Evolutionary conservation across 2,113 vertebrate species (phyloP).

Genomic region (Mandrillus leucophaeus): DNA sequence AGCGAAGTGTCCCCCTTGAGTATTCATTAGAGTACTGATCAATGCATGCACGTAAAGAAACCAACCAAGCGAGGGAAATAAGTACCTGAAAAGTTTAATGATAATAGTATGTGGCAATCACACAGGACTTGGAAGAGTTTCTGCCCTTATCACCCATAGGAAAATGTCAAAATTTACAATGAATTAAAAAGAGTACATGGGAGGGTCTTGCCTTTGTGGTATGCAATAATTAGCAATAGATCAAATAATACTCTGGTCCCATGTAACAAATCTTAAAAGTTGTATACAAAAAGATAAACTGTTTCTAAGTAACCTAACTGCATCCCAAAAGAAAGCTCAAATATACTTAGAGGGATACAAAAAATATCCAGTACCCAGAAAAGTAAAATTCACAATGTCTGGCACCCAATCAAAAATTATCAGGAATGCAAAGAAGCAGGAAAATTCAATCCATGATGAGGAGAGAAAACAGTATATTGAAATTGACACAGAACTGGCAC

Average conservation of each 20-base stretch:
- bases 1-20: neutral
- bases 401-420: neutral
- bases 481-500: slow-evolving; percentile 39
- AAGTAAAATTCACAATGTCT: slow-evolving; percentile 45
- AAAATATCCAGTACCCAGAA: slow-evolving; percentile 9
- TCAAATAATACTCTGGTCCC: neutral
- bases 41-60: neutral
- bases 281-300: neutral
- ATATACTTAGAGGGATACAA: slow-evolving; percentile 41
- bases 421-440: neutral
- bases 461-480: neutral
- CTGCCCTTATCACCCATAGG: neutral
- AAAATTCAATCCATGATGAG: neutral
- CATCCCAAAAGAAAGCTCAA: slow-evolving; percentile 29
- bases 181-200: neutral
- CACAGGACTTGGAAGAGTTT: neutral
- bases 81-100: neutral
- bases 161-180: neutral
- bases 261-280: neutral
- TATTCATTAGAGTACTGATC: neutral
- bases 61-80: neutral
- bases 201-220: neutral
- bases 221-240: neutral
- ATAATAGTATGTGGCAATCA: neutral
- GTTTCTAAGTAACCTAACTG: slow-evolving; percentile 6